Base-by-base conservation (phyloP, 1,140 invertebrate genomes). In the Harlomillsia oculata region DNA sequence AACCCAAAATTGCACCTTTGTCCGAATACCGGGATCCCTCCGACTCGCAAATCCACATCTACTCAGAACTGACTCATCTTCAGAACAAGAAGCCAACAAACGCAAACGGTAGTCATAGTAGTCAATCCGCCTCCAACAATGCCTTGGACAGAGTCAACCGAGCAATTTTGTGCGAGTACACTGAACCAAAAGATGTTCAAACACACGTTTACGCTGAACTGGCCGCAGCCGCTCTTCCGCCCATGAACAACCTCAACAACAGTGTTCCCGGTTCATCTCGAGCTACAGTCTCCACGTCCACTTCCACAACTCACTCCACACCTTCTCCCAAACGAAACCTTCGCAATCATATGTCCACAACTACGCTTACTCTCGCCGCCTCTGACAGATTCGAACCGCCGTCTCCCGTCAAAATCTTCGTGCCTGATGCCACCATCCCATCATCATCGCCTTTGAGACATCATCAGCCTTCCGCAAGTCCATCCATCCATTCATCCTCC, bases 181-280 rank as follows among this genome's bases (percentile, higher is more conserved):
- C 82, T 18, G 82, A 85, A 63, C 82, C 83, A 1, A 77, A 76
- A 55, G 83, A 85, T 69, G 51, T 59, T 52, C 60, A 63, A 23
- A 72, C 80, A 1, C 83, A 85, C 70, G 70, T 85, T 25, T 87
- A 87, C 68, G 81, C 82, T 1, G 83, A 85, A 69, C 46, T 68
- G 9, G 32, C 55, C 4, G 26, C 5, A 23, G 1, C 34, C n/a
- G n/a, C 39, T 3, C 11, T 20, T 5, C 18, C 39, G 11, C 11
- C 3, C 18, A 41, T 41, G 8, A 41, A 20, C 39, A 16, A 20
- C 14, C 39, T 41, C 13, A 41, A 4, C 39, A 9, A n/a, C n/a
- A n/a, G n/a, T n/a, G n/a, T n/a, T n/a, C n/a, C n/a, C n/a, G n/a
- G n/a, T n/a, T n/a, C n/a, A n/a, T n/a, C n/a, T n/a, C n/a, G n/a